phyloP scores from a whole-genome alignment of 2,113 vertebrate genomes.

The Galeopterus variegatus region DNA sequence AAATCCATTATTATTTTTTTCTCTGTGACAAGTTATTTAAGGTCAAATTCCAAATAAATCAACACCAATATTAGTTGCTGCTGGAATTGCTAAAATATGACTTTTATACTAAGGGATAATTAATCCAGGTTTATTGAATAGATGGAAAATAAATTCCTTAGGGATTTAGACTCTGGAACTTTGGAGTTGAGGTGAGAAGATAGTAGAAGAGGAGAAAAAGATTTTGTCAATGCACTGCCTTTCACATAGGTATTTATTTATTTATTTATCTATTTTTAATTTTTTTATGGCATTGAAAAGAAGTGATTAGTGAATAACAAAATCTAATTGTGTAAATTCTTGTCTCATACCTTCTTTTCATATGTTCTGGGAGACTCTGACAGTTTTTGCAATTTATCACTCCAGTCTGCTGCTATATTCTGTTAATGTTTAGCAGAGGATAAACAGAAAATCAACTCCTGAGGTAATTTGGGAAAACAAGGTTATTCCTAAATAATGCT shows the following conservation, averaged over 20 bases:
- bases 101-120: neutral
- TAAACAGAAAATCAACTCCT: neutral
- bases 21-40: neutral
- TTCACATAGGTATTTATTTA: neutral
- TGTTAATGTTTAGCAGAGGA: neutral
- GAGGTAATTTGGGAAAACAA: neutral
- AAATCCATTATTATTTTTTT: neutral
- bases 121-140: neutral
- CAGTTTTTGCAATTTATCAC: neutral
- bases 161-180: neutral
- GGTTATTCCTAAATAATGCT: neutral
- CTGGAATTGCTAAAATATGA: neutral
- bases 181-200: neutral
- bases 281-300: neutral
- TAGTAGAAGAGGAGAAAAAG: neutral
- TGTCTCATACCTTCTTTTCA: neutral
- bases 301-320: neutral
- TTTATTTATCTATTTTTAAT: no score
- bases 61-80: neutral
- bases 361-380: neutral
- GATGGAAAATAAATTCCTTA: neutral
- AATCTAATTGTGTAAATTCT: neutral
- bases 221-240: neutral
- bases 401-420: neutral
- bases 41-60: neutral